Percentiles rank a stretch among this genome's conserved stretches.
These are phyloP conservation scores for Clarias gariepinus DNA, from an alignment of 2,113 vertebrate genomes.

Conservation along the genomic window DNA sequence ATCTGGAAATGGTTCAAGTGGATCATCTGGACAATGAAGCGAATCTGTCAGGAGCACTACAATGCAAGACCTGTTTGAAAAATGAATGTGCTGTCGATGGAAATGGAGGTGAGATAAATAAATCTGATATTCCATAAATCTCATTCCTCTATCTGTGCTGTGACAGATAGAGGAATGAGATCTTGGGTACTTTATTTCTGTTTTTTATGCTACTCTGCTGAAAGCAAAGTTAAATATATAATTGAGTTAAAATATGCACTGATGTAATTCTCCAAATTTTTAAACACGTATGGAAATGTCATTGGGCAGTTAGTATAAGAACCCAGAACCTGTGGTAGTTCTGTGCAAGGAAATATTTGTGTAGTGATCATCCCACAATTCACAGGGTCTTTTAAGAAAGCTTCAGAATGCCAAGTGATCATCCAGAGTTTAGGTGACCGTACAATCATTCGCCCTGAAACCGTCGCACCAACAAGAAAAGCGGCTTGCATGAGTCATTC, in stretches of 20 bases:
- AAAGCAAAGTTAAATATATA: too few relatives aligned
- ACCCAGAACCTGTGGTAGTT: background rate
- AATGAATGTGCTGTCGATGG: background rate
- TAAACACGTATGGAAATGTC: background rate
- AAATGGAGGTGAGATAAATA: background rate
- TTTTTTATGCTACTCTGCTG: too few relatives aligned
- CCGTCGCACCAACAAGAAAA: background rate
- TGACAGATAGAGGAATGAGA: too few relatives aligned
- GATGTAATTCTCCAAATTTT: background rate
- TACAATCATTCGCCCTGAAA: background rate
- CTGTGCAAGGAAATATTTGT: background rate
- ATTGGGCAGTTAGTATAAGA: too few relatives aligned
- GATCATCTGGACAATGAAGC: background rate
- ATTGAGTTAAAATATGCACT: background rate
- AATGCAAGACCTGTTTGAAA: accelerated
- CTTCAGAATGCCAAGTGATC: background rate
- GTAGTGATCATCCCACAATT: background rate
- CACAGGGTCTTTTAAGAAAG: background rate
- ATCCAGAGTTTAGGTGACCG: background rate
- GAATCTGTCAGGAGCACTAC: background rate
- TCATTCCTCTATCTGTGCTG: too few relatives aligned
- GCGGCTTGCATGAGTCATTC: background rate
- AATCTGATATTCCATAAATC: background rate
- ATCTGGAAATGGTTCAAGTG: background rate
- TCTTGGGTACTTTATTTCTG: too few relatives aligned